Percentiles rank a stretch among this genome's conserved stretches.
Conservation (phyloP, 2,888 invertebrate species). For the Scaptomyza tumidula region DNA sequence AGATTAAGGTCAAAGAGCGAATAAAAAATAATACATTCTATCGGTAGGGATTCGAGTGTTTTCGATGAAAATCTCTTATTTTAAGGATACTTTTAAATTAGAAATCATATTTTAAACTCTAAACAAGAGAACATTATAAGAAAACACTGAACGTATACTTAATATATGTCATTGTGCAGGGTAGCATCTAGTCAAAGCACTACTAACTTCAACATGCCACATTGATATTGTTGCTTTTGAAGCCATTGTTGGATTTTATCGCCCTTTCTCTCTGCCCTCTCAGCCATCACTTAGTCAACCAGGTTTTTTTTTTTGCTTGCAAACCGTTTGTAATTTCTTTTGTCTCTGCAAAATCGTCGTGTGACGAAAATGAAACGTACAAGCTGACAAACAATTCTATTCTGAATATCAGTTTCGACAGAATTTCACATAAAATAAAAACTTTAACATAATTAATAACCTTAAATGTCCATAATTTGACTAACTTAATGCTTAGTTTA, state of each 20-base stretch:
- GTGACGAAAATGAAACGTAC: constrained; percentile 8
- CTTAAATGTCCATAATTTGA: not conserved
- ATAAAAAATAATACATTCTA: not conserved
- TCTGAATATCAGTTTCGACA: not conserved
- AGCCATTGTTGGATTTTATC: not conserved
- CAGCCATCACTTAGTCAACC: not conserved
- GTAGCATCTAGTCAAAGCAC: not conserved
- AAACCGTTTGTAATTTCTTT: constrained; percentile 22
- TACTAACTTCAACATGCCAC: too few species aligned
- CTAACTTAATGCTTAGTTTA: too few species aligned
- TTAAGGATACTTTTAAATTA: too few species aligned
- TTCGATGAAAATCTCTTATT: too few species aligned
- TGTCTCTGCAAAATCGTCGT: constrained; percentile 27
- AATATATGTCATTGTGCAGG: not conserved
- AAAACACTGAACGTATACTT: not conserved
- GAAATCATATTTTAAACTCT: too few species aligned
- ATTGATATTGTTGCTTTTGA: not conserved
- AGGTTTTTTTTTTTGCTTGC: not conserved
- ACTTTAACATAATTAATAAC: not conserved
- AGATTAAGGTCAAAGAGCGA: not conserved
- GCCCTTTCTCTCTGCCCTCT: not conserved
- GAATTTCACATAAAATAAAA: not conserved
- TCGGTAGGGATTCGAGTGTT: too few species aligned
- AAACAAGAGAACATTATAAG: too few species aligned
- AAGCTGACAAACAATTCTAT: too few species aligned